Evolutionary conservation across 2,888 invertebrate species (phyloP).

Genomic region (Lithophane leautieri): DNA sequence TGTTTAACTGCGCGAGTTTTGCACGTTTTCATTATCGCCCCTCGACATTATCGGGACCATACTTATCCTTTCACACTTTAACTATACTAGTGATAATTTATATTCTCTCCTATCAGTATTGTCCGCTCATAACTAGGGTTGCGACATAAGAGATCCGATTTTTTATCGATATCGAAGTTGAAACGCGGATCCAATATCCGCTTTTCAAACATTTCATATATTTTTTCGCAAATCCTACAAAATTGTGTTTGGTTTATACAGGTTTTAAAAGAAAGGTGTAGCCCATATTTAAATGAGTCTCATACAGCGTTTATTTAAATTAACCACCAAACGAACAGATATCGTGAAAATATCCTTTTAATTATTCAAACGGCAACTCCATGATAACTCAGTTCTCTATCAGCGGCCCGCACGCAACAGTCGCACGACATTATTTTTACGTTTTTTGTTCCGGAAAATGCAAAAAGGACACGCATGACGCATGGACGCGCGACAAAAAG

Average conservation of each 20-base stretch:
- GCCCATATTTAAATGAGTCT: constrained; percentile 31
- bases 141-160: constrained; percentile 16
- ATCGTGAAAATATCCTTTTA: constrained; percentile 52
- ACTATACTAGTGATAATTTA: constrained; percentile 45
- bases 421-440: constrained; percentile 54
- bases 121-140: constrained; percentile 32
- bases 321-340: constrained; percentile 41
- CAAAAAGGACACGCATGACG: constrained; percentile 69
- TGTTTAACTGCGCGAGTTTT: constrained; percentile 30
- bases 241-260: neutral
- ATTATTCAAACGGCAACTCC: constrained; percentile 59
- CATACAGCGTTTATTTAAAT: constrained; percentile 25
- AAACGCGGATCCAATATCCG: neutral
- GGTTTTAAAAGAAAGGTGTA: constrained; percentile 20
- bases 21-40: constrained; percentile 50
- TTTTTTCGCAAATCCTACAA: neutral
- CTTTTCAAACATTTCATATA: neutral
- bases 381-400: constrained; percentile 55
- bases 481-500: constrained; percentile 73
- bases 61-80: constrained; percentile 51
- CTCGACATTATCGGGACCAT: constrained; percentile 48
- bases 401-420: constrained; percentile 54
- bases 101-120: constrained; percentile 39
- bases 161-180: constrained; percentile 35
- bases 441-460: constrained; percentile 54